phyloP scores from a whole-genome alignment of 2,888 invertebrate species.

The Eilema griseolum region DNA sequence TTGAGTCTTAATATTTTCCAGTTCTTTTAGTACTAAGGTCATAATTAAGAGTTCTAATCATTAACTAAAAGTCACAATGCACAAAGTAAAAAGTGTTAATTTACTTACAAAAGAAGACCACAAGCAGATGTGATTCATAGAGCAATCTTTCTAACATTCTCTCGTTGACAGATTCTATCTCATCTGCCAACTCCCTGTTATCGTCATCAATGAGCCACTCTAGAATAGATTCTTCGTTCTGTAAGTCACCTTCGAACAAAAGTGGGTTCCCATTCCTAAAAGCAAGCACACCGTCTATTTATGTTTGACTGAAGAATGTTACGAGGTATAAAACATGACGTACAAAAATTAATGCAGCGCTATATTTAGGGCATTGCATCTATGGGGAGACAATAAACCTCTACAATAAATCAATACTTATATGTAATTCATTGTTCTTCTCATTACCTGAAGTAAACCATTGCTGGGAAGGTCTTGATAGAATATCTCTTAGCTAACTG shows the following conservation, averaged over 20 bases:
- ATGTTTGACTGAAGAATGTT: neutral
- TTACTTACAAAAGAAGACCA: constrained; percentile 95
- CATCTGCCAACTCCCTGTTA: constrained; percentile 96
- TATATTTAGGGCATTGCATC: neutral
- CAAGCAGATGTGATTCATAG: constrained; percentile 94
- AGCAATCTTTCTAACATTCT: constrained; percentile 95
- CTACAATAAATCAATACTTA: neutral
- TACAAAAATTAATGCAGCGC: neutral
- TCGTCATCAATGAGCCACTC: constrained; percentile 98
- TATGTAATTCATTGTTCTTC: neutral
- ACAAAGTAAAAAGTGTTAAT: neutral
- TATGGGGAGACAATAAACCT: neutral
- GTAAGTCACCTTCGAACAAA: constrained; percentile 95
- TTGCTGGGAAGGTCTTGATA: constrained; percentile 97
- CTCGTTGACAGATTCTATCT: constrained; percentile 97
- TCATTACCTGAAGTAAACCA: constrained; percentile 94
- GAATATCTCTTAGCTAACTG: constrained; percentile 97
- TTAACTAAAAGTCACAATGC: neutral
- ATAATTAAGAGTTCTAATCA: neutral
- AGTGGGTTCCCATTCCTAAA: constrained; percentile 95
- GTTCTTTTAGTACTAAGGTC: neutral
- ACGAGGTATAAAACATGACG: neutral
- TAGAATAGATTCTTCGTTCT: constrained; percentile 96
- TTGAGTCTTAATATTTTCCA: too few species aligned
- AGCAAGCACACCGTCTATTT: constrained; percentile 22